Conservation (phyloP, 2,888 invertebrate species). For the Agonopterix arenella region DNA sequence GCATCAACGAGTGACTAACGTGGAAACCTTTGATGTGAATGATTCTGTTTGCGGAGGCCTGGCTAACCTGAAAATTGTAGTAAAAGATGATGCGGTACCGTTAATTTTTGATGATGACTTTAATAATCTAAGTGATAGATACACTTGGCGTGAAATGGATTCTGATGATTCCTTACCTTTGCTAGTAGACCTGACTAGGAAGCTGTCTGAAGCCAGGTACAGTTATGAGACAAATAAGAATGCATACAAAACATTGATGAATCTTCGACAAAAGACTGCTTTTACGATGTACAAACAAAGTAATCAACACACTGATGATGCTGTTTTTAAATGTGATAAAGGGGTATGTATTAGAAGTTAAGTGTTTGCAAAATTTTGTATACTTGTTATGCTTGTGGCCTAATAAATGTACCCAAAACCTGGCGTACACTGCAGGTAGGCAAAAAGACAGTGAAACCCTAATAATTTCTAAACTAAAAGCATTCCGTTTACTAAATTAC, state of each 20-base stretch:
- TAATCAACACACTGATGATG: constrained; percentile 31
- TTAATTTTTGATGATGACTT: constrained; percentile 55
- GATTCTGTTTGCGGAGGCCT: constrained; percentile 41
- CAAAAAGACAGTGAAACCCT: too few relatives aligned
- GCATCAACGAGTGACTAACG: constrained; percentile 29
- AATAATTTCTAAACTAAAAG: too few relatives aligned
- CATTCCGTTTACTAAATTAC: too few relatives aligned
- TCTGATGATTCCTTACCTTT: constrained; percentile 21
- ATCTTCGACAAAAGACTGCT: constrained; percentile 40
- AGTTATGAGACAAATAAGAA: constrained; percentile 41
- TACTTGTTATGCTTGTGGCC: too few relatives aligned
- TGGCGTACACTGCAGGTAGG: too few relatives aligned
- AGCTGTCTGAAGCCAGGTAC: constrained; percentile 48
- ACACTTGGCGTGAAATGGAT: background rate
- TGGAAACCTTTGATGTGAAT: constrained; percentile 36
- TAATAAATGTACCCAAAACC: too few relatives aligned
- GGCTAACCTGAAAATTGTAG: constrained; percentile 35
- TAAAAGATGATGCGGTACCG: constrained; percentile 48
- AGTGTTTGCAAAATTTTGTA: background rate
- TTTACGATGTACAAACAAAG: constrained; percentile 35
- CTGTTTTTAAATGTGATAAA: constrained; percentile 9
- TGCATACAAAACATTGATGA: constrained; percentile 31
- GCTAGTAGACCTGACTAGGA: constrained; percentile 38
- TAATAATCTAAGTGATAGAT: constrained; percentile 22
- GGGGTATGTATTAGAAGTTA: background rate